Percentiles rank a stretch among this genome's conserved stretches.
Evolutionary conservation across 2,888 invertebrate genomes (phyloP).

Genomic region (Zaprionus lineosus): DNA sequence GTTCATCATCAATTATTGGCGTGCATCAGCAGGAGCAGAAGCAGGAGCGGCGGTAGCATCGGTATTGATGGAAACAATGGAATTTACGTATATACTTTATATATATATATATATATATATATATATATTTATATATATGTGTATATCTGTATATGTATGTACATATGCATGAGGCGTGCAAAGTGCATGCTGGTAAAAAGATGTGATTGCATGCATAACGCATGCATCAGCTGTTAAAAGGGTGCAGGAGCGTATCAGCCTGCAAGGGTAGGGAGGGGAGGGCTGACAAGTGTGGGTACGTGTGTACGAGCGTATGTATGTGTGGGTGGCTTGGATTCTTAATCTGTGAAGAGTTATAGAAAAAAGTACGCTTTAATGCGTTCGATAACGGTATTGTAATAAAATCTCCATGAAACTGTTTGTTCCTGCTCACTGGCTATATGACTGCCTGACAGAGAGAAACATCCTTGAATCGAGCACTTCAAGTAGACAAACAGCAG

Average conservation of each 20-base stretch:
- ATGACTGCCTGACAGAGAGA: no score
- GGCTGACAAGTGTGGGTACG: no score
- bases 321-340: no score
- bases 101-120: conserved; percentile 7
- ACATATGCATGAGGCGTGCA: conserved; percentile 29
- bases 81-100: conserved; percentile 60
- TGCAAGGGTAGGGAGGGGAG: no score
- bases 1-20: conserved; percentile 79
- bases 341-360: no score
- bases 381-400: no score
- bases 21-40: conserved; percentile 62
- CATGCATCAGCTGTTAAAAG: conserved; percentile 42
- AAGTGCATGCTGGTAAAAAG: conserved; percentile 45
- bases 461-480: no score
- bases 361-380: no score
- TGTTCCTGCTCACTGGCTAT: no score
- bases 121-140: conserved; percentile 7
- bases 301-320: no score
- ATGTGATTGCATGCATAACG: conserved; percentile 49
- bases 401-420: no score
- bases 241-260: background rate
- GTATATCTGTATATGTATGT: conserved; percentile 1
- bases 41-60: conserved; percentile 1
- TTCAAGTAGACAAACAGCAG: no score
- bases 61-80: conserved; percentile 72